Evolutionary conservation across 2,888 invertebrate species (phyloP), one percentile per base, ranked within the genome.

Genomic region (Lepas anatifera): DNA sequence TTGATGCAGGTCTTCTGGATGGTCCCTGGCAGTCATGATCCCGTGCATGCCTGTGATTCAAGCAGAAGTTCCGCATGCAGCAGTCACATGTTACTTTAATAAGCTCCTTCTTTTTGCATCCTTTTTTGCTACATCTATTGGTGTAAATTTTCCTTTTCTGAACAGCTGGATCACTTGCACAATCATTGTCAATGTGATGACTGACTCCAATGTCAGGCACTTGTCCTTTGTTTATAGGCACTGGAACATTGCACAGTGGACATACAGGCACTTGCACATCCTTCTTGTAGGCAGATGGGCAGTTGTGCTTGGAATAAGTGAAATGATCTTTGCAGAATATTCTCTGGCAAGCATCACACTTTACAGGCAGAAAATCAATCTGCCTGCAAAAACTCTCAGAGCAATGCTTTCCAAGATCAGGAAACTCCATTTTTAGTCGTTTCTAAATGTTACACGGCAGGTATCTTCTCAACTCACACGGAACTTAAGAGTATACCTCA

Each of bases 391-490:
- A 84, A 73, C 82, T 79, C 76, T 87, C 88, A 4, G 87, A 87
- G 81, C 97, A 97, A 78, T 96, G 89, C 77, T 90, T 85, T 75
- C 97, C 96, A 76, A 97, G 82, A 79, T 90, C 84, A 72, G 96
- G 96, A 77, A 96, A 88, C 80, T 97, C 96, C 94, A 96, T 95
- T n/a, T n/a, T n/a, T n/a, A n/a, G n/a, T n/a, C n/a, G n/a, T n/a
- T n/a, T n/a, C n/a, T n/a, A n/a, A n/a, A n/a, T n/a, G n/a, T n/a
- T n/a, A n/a, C n/a, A n/a, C n/a, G n/a, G n/a, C n/a, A n/a, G n/a
- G n/a, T n/a, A n/a, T n/a, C n/a, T n/a, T n/a, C n/a, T n/a, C n/a
- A n/a, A n/a, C n/a, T n/a, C n/a, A n/a, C n/a, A n/a, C n/a, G n/a
- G n/a, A n/a, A n/a, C n/a, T n/a, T n/a, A n/a, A n/a, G n/a, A n/a